A percentile compares a stretch with the other conserved stretches of the same genome.
Conservation (phyloP, 2,797 vertebrate species). For the Ctenosaura bakeri region DNA sequence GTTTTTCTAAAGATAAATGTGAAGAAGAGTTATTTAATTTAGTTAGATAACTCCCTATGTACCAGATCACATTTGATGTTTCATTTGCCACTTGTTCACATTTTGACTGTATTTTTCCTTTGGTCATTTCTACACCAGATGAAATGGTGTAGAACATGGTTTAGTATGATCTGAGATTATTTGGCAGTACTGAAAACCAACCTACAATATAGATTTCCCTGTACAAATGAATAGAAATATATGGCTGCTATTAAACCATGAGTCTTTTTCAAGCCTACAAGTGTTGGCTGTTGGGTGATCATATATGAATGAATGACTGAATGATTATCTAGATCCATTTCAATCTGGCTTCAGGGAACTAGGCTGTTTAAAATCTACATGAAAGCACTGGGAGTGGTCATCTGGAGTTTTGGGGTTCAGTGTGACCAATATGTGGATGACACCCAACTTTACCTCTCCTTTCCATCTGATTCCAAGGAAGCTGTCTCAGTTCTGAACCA, state of each 20-base stretch:
- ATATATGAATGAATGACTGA: neutral
- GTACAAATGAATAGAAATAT: neutral
- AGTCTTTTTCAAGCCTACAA: neutral
- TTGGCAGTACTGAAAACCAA: constrained; percentile 22
- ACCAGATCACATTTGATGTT: accelerated
- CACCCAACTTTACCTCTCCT: no score
- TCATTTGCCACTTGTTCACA: constrained; percentile 5
- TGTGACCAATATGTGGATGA: no score
- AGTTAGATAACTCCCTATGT: accelerated
- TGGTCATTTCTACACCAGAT: constrained; percentile 38
- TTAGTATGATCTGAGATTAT: neutral
- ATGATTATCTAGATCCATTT: no score
- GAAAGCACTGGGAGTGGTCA: no score
- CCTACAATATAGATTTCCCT: constrained; percentile 12
- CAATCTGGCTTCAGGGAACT: no score
- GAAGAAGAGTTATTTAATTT: constrained; percentile 20
- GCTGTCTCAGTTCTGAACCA: no score
- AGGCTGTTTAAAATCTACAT: no score
- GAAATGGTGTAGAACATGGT: constrained; percentile 9
- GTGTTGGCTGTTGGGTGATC: neutral
- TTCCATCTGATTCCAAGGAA: no score
- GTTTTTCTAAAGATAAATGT: constrained; percentile 33
- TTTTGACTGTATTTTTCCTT: constrained; percentile 18
- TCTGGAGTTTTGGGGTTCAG: no score
- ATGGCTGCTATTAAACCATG: neutral